Base-by-base conservation (phyloP, 1,140 invertebrate species). In the Pachyrhynchus sulphureomaculatus region DNA sequence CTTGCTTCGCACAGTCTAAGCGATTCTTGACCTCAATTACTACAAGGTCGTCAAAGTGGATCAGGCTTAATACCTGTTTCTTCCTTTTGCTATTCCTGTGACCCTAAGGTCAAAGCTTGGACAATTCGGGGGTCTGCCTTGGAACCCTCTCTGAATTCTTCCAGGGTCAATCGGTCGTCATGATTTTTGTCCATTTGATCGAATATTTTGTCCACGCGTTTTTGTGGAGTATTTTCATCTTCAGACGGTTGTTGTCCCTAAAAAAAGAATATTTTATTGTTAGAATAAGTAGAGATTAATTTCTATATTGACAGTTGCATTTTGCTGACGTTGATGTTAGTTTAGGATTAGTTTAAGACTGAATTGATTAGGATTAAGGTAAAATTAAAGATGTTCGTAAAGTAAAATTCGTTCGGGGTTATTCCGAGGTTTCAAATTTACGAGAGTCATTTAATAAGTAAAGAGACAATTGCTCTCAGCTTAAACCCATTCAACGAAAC, bases 121-220 rank as follows among this genome's bases (percentile, higher is more conserved):
- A 99, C 95, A 75, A 99, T 99, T 78, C 95, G 88, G 4, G 96
- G 96, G 80, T 99, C 96, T 37, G 94, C 94, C 80, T 98, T 98
- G 76, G 95, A 97, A 62, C 96, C 96, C 81, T 99, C 96, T 71
- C 95, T 88, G 80, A 99, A 99, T 79, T 99, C 96, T 72, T 99
- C 96, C 64, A 98, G 84, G 12, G 95, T 98, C 62, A 99, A 84
- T 75, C 91, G 88, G 75, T 97, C 95, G 80, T 99, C 96, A 79
- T 96, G 92, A 76, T 99, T 99, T 81, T 98, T 96, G 80, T 98
- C 95, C 93, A 98, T 96, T 76, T 96, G 93, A 77, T 95, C 92
- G 80, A 97, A 98, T 73, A 98, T 98, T 77, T 96, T 95, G 77
- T 98, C 95, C 26, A 98, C 95, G 72, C 95, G 85, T 72, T 95